Evolutionary conservation across 2,113 vertebrate species (phyloP).

Genomic region (Varanus salvator): DNA sequence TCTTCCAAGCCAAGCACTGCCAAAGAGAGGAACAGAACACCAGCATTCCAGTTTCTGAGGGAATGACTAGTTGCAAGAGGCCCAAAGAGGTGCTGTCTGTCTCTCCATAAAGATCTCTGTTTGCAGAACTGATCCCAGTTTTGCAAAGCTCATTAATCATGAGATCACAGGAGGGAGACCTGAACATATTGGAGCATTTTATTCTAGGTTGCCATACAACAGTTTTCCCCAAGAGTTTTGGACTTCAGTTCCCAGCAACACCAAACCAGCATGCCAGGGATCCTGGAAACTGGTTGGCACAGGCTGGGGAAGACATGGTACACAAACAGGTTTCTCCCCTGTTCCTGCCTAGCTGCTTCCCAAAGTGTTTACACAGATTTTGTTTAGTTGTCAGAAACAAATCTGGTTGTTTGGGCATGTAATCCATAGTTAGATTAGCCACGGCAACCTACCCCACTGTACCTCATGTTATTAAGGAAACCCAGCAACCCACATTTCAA

Average conservation of each 20-base stretch:
- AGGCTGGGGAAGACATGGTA: too few species aligned
- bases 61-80: background rate
- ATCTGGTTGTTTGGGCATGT: too few species aligned
- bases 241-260: background rate
- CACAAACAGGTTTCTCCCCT: background rate
- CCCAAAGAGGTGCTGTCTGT: background rate
- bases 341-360: too few species aligned
- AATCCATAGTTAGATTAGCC: background rate
- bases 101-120: background rate
- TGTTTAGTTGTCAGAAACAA: background rate
- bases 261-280: background rate
- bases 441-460: background rate
- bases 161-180: background rate
- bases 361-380: background rate
- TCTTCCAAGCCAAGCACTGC: background rate
- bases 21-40: background rate
- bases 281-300: background rate
- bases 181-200: background rate
- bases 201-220: background rate
- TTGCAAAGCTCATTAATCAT: too few species aligned
- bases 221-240: background rate
- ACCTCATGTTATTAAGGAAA: background rate
- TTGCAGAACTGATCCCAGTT: background rate
- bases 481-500: too few species aligned
- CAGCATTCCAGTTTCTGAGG: background rate